phyloP scores from a whole-genome alignment of 2,888 invertebrate genomes.

The Agrochola macilenta region DNA sequence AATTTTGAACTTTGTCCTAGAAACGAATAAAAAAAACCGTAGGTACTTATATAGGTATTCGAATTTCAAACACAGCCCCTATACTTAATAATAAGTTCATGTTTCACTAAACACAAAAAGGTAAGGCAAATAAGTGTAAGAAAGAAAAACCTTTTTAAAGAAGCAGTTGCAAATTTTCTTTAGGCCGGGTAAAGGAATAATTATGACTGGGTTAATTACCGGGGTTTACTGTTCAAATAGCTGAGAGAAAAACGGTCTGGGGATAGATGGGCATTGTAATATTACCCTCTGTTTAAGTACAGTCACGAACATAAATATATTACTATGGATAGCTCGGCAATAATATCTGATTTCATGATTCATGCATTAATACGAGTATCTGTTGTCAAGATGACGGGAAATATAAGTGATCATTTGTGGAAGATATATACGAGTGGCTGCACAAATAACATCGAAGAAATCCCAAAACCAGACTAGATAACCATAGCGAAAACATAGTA shows the following conservation, averaged over 20 bases:
- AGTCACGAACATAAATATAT: too few relatives aligned
- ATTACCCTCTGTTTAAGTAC: slow-evolving; percentile 2
- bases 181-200: slow-evolving; percentile 39
- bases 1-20: neutral
- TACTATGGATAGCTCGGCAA: too few relatives aligned
- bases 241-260: slow-evolving; percentile 1
- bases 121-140: slow-evolving; percentile 19
- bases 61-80: slow-evolving; percentile 39
- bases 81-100: slow-evolving; percentile 42
- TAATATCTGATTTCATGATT: too few relatives aligned
- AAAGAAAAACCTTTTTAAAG: slow-evolving; percentile 44
- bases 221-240: slow-evolving; percentile 33
- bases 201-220: slow-evolving; percentile 48
- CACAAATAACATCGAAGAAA: too few relatives aligned
- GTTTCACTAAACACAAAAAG: slow-evolving; percentile 50
- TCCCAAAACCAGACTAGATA: too few relatives aligned
- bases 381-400: too few relatives aligned
- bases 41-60: slow-evolving; percentile 20
- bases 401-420: too few relatives aligned
- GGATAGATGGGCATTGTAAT: slow-evolving; percentile 13
- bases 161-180: slow-evolving; percentile 37
- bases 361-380: too few relatives aligned
- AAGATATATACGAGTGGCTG: too few relatives aligned
- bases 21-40: neutral
- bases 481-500: too few relatives aligned